Percentiles rank a stretch among this genome's conserved stretches.
Conservation (phyloP, 1,140 invertebrate species). For the Camponotus floridanus region DNA sequence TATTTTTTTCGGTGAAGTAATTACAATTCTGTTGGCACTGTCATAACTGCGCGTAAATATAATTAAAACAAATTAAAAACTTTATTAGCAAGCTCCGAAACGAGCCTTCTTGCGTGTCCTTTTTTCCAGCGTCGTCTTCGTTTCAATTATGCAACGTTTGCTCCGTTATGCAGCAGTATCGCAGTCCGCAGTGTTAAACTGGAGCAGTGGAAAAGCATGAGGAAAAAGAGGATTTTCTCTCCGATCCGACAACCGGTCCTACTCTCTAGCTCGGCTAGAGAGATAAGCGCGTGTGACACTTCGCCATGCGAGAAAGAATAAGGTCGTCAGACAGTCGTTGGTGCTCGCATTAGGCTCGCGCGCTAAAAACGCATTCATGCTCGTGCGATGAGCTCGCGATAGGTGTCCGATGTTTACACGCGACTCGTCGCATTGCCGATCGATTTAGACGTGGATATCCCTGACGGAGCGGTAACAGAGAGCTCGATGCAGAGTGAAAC, state of each 20-base stretch:
- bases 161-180: neutral
- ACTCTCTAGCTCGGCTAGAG: slow-evolving; percentile 53
- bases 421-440: neutral
- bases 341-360: slow-evolving; percentile 29
- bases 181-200: slow-evolving; percentile 55
- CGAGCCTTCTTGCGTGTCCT: neutral
- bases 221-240: slow-evolving; percentile 63
- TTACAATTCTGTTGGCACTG: slow-evolving; percentile 1
- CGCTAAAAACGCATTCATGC: slow-evolving; percentile 61
- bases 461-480: slow-evolving; percentile 69
- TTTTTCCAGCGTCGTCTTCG: neutral
- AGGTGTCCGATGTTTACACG: neutral
- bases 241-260: slow-evolving; percentile 65
- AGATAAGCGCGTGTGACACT: slow-evolving; percentile 72
- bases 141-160: slow-evolving; percentile 38
- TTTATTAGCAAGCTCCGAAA: slow-evolving; percentile 11
- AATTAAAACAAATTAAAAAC: neutral
- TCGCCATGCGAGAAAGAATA: slow-evolving; percentile 69
- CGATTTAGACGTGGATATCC: slow-evolving; percentile 43
- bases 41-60: neutral
- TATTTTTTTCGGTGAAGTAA: neutral
- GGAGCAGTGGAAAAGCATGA: slow-evolving; percentile 56
- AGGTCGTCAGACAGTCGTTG: slow-evolving; percentile 49
- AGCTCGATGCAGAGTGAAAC: slow-evolving; percentile 76
- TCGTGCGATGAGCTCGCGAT: slow-evolving; percentile 30